Base-by-base conservation (phyloP, 2,888 invertebrate species). In the Anoplius nigerrimus region DNA sequence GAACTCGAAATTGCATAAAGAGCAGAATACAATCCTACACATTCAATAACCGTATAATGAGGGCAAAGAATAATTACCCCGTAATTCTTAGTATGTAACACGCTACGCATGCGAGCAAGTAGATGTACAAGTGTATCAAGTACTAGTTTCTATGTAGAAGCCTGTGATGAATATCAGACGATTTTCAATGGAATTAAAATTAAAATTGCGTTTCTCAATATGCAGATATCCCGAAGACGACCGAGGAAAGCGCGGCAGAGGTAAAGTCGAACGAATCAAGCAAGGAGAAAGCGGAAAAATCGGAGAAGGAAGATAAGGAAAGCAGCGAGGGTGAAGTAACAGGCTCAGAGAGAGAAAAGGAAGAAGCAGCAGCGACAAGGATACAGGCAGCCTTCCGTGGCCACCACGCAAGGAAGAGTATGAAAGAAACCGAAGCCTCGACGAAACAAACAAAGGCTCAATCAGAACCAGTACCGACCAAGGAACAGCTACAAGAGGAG, bases 321-420 rank as follows among this genome's bases (percentile, higher is more conserved):
- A 65, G 34, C 53, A 63, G 55, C 53, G 75, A 74, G 51, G 68
- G 51, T 66, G 79, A 81, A 24, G 79, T 74, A 24, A 84, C 92
- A 92, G 92, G 93, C 59, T 43, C 72, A 1, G 76, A 68, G 0
- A 75, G 79, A 16, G 75, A 80, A 43, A 84, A 84, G 63, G 84
- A 92, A 72, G 90, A 92, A 75, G 97, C 97, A 76, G 34, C 34
- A 13, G 96, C 96, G 74, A 94, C 94, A 59, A 96, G 95, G 91
- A 97, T 97, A 90, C 97, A 97, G 89, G 96, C 97, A 84, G 95
- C 92, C 80, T 96, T 95, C 89, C 92, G 96, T 82, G 95, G 95
- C 64, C 95, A 96, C 88, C 91, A 93, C 91, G 93, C 94, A 78
- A 92, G 95, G 85, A 93, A 93, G 89, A 93, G 92, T 73, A 93